These are phyloP conservation scores for Cichladusa arquata DNA, from an alignment of 2,113 vertebrate species.

Conservation along the genomic window DNA sequence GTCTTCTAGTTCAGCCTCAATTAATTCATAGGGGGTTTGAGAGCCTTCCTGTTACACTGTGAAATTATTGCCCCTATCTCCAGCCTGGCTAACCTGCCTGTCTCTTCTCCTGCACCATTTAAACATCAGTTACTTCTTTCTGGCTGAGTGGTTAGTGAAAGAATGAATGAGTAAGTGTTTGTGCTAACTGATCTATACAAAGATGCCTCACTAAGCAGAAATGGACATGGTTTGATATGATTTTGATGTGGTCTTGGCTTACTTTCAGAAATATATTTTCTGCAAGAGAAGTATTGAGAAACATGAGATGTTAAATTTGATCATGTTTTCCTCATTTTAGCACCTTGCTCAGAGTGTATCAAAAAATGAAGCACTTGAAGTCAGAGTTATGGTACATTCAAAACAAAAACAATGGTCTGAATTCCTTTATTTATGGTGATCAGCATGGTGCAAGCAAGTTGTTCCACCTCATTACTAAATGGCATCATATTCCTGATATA, in stretches of 20 bases:
- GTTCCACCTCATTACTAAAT: background rate
- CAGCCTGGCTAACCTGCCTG: background rate
- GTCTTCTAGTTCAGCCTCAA: slow-evolving; percentile 36
- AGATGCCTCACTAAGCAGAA: slow-evolving; percentile 28
- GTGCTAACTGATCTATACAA: background rate
- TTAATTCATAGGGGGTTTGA: slow-evolving; percentile 12
- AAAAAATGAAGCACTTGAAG: background rate
- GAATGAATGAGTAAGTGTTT: slow-evolving; percentile 29
- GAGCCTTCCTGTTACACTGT: slow-evolving; percentile 1
- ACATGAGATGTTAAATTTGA: background rate
- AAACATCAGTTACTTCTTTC: slow-evolving; percentile 25
- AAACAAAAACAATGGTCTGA: background rate
- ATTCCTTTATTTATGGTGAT: background rate
- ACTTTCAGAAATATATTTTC: background rate
- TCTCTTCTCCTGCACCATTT: slow-evolving; percentile 29
- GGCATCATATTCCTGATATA: background rate
- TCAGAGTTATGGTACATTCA: background rate
- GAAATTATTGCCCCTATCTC: background rate
- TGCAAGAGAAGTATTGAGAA: background rate
- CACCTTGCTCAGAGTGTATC: background rate
- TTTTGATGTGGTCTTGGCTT: slow-evolving; percentile 21
- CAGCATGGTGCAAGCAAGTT: background rate
- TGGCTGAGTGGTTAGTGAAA: background rate
- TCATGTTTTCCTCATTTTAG: background rate
- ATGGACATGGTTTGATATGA: background rate